A percentile compares a stretch with the other conserved stretches of the same genome.
Evolutionary conservation across 2,797 vertebrate genomes (phyloP).

Genomic region (Alfaro cultratus): DNA sequence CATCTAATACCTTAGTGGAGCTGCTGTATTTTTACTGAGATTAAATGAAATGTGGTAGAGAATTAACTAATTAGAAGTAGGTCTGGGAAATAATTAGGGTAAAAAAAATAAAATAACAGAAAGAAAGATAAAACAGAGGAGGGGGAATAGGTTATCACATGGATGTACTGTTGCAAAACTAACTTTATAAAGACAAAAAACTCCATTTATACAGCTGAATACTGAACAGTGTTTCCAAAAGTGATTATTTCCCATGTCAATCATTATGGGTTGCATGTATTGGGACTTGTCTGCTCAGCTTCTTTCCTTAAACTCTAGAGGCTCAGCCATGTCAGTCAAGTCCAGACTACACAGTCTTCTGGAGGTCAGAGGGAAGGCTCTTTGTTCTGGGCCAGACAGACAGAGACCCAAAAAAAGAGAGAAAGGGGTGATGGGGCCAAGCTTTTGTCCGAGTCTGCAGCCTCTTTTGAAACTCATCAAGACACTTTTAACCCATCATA

Average conservation of each 20-base stretch:
- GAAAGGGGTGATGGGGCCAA: slow-evolving; percentile 41
- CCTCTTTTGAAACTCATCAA: slow-evolving; percentile 61
- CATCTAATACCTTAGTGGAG: not conserved
- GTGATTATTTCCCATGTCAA: slow-evolving; percentile 55
- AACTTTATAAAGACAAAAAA: slow-evolving; percentile 23
- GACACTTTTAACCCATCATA: slow-evolving; percentile 60
- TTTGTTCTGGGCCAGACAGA: slow-evolving; percentile 75
- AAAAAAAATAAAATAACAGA: not conserved
- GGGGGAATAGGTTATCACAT: not conserved
- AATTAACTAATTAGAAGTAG: not conserved
- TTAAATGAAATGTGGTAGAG: not conserved
- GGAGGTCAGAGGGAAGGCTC: slow-evolving; percentile 29
- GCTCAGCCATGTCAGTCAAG: slow-evolving; percentile 55
- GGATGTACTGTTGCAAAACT: not conserved
- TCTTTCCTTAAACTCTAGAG: slow-evolving; percentile 36
- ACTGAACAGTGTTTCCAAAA: slow-evolving; percentile 34
- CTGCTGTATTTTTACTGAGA: not conserved
- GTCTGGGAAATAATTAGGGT: not conserved
- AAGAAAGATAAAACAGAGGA: not conserved
- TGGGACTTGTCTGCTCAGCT: slow-evolving; percentile 37
- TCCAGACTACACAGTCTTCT: slow-evolving; percentile 34
- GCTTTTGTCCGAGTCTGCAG: slow-evolving; percentile 65
- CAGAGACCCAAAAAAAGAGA: slow-evolving; percentile 43
- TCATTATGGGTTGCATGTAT: slow-evolving; percentile 39
- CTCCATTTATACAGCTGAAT: slow-evolving; percentile 26